Evolutionary conservation across 2,888 invertebrate species (phyloP), one percentile per base, ranked within the genome.

Genomic region (Parelbella ahira): DNA sequence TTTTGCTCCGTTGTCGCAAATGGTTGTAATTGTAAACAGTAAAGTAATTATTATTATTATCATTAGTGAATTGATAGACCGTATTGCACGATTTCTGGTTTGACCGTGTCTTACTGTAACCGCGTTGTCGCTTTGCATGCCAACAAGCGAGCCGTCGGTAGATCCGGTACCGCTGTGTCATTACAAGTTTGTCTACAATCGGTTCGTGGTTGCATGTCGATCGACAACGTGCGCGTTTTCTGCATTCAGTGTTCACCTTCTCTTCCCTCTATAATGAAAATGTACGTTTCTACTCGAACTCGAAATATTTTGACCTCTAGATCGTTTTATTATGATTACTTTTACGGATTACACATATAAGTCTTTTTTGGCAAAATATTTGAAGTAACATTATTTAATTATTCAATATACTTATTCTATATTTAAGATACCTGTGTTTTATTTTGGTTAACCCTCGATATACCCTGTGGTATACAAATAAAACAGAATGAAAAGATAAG

Each of bases 321-420:
- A 77, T 79, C 68, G 68, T 81, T 81, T 77, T 15, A 3, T 78
- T 75, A 76, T 69, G 73, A 73, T 86, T 86, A 86, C 63, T 83
- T 86, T 87, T 78, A 86, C 71, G 72, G n/a, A 72, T 74, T 77
- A 83, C 84, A 83, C 77, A 71, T n/a, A n/a, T 81, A 84, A 82
- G 81, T 81, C 80, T 84, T 84, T 78, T 83, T 84, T 82, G 84
- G 82, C 81, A 76, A 80, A 65, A 78, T 81, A 84, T 81, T 87
- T 83, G 80, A 84, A 82, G 70, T 87, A 84, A 86, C 78, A 82
- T 86, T 86, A 87, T 87, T 87, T 87, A 84, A 87, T 80, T 86
- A 87, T 87, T 86, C 83, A 87, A 84, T 87, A 87, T 87, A 87
- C 87, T 87, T 87, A 87, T 87, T 79, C 84, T 84, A 84, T 80